Evolutionary conservation across 2,888 invertebrate genomes (phyloP), one percentile per base, ranked within the genome.

Genomic region (Brachyopa scutellaris): DNA sequence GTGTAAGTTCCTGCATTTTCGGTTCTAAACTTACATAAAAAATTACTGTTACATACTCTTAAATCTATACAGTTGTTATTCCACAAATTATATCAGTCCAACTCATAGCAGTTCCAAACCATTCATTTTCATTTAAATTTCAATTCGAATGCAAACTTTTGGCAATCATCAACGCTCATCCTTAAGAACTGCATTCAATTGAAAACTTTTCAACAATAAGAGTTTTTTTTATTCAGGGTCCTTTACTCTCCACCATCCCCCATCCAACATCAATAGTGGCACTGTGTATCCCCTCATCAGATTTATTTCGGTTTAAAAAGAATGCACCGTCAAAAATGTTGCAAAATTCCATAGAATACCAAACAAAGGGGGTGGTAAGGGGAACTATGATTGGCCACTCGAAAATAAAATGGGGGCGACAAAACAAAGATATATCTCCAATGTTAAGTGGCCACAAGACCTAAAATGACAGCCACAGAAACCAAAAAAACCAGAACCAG

Each of bases 381-480:
- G 19, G 4, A 21, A 57, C 17, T 19, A 26, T 11, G 23, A 45
- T 29, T 26, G 26, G 26, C 29, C 36, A 38, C 26, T 19, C 36
- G 29, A 69, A 47, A 36, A 21, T 13, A 21, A 33, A n/a, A n/a
- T n/a, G n/a, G 1, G 7, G 23, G 4, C 19, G 5, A 11, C 23
- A 76, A 59, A 51, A 67, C 59, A 76, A 51, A 76, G 51, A 70
- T 9, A 55, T 40, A 74, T 76, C 59, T 51, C 67, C 61, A 70
- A 47, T 70, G 53, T 49, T 62, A 64, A 78, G 70, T 70, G 70
- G 70, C 64, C 64, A 70, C 64, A 64, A 70, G 70, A 62, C 70
- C 55, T 53, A 78, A n/a, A 78, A 78, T 62, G 70, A 70, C 77
- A 70, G 70, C 77, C 77, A 17, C 77, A 78, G 70, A 78, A 78